Evolutionary conservation across 2,113 vertebrate genomes (phyloP).

Genomic region (Sitta europaea): DNA sequence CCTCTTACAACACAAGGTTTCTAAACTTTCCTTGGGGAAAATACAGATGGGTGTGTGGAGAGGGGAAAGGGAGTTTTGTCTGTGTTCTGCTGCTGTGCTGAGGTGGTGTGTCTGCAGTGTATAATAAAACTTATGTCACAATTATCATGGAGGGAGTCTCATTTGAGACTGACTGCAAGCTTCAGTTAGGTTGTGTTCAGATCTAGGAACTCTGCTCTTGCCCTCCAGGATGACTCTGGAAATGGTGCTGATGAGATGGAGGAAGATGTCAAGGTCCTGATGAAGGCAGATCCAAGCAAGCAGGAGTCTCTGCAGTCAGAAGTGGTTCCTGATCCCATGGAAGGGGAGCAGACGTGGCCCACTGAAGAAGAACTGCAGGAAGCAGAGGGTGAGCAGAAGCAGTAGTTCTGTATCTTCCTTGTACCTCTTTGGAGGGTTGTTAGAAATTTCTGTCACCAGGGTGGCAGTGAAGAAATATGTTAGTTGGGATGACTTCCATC

Average conservation of each 20-base stretch:
- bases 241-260: conserved; percentile 57
- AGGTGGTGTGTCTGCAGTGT: neutral
- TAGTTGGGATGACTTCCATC: neutral
- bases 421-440: neutral
- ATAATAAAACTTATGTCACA: accelerated
- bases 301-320: conserved; percentile 87
- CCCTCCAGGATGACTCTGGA: conserved; percentile 69
- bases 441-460: neutral
- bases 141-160: accelerated
- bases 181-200: neutral
- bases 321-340: conserved; percentile 92
- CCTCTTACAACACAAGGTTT: accelerated
- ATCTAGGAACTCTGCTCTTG: neutral
- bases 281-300: conserved; percentile 82
- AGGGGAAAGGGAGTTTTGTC: neutral
- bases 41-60: accelerated
- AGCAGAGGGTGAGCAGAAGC: conserved; percentile 79
- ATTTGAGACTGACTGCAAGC: neutral
- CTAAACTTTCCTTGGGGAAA: neutral
- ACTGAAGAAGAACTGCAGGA: conserved; percentile 90
- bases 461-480: neutral
- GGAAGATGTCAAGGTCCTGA: conserved; percentile 80
- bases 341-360: conserved; percentile 97
- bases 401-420: neutral
- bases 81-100: neutral